Evolutionary conservation across 2,888 invertebrate species (phyloP).

Genomic region (Orgyia antiqua): DNA sequence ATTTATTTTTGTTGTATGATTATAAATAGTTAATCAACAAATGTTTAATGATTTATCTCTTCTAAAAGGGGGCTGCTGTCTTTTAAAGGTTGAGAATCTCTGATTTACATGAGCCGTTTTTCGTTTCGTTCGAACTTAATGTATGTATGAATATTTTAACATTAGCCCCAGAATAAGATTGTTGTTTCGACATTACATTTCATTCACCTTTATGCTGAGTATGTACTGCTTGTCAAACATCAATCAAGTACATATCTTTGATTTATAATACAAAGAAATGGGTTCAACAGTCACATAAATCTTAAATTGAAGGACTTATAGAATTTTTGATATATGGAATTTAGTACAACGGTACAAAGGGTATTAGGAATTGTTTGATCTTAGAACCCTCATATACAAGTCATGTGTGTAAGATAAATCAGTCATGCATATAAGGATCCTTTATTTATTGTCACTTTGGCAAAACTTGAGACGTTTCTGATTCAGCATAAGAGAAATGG

Average conservation of each 20-base stretch:
- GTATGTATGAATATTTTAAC: no score
- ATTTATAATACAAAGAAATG: slow-evolving; percentile 5
- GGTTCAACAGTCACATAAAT: slow-evolving; percentile 10
- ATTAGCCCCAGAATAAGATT: neutral
- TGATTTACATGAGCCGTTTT: no score
- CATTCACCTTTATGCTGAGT: no score
- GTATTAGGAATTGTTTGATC: slow-evolving; percentile 12
- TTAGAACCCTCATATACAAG: slow-evolving; percentile 10
- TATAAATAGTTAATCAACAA: no score
- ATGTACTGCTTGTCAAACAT: slow-evolving; percentile 3
- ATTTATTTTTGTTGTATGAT: no score
- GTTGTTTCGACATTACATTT: slow-evolving; percentile 2
- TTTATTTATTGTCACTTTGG: slow-evolving; percentile 13
- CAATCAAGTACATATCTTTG: slow-evolving; percentile 5
- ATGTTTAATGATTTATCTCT: no score
- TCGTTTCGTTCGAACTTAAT: no score
- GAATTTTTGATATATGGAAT: slow-evolving; percentile 9
- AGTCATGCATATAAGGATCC: slow-evolving; percentile 14
- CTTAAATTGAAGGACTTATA: slow-evolving; percentile 6
- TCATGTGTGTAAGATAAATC: slow-evolving; percentile 15
- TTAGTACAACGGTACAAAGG: slow-evolving; percentile 7
- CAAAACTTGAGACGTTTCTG: slow-evolving; percentile 9
- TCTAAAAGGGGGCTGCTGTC: no score
- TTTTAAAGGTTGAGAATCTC: no score
- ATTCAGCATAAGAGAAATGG: slow-evolving; percentile 3